Evolutionary conservation across 2,113 vertebrate species (phyloP).

Genomic region (Enhydra lutris): DNA sequence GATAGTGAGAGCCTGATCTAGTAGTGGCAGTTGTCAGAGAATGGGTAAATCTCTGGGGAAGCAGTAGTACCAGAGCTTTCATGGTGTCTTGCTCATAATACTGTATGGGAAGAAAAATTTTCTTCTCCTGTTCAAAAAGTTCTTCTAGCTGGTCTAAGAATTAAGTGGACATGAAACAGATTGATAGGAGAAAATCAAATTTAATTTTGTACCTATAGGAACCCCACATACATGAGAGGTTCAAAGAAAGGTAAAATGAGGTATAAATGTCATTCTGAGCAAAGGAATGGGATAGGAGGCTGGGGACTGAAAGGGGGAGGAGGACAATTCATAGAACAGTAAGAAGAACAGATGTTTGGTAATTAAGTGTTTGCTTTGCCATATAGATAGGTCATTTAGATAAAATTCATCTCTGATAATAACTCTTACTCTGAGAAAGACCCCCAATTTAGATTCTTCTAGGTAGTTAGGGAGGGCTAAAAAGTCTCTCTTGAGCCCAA

Average conservation of each 20-base stretch:
- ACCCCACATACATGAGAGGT: background rate
- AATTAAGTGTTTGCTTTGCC: background rate
- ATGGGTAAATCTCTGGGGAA: background rate
- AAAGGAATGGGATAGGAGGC: background rate
- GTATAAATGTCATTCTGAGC: background rate
- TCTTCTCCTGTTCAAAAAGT: background rate
- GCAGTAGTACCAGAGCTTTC: background rate
- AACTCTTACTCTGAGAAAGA: background rate
- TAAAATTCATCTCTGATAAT: background rate
- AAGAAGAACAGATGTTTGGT: background rate
- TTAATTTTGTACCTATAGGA: background rate
- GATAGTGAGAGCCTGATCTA: background rate
- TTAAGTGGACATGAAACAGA: background rate
- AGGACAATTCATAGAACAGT: background rate
- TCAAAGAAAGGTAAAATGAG: background rate
- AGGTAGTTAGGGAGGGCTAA: background rate
- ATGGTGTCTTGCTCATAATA: background rate
- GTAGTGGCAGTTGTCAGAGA: background rate
- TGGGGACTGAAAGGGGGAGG: background rate
- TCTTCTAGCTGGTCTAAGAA: background rate
- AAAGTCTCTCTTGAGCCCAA: background rate
- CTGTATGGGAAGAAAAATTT: background rate
- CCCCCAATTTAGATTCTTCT: background rate
- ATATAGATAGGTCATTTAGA: background rate
- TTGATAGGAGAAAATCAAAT: background rate